phyloP scores from a whole-genome alignment of 2,797 vertebrate species.

The Serranus cabrilla region DNA sequence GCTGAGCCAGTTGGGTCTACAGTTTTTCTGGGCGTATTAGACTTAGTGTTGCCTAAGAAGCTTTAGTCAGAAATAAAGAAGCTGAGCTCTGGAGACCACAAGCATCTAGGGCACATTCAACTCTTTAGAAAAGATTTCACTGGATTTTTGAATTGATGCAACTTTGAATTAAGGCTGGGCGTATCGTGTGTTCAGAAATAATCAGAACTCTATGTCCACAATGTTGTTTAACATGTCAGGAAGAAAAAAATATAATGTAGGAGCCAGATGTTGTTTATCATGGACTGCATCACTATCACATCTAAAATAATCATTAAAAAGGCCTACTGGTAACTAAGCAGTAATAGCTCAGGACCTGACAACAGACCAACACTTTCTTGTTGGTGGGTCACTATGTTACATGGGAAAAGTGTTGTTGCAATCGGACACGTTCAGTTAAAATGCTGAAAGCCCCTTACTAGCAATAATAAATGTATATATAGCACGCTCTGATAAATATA shows the following conservation, averaged over 20 bases:
- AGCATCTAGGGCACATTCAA: conserved; percentile 14
- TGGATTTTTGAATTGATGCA: neutral
- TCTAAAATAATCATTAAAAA: conserved; percentile 38
- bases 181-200: neutral
- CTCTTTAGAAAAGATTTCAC: conserved; percentile 8
- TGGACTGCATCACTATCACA: conserved; percentile 7
- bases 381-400: conserved; percentile 7
- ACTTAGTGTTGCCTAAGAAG: conserved; percentile 28
- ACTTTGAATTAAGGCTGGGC: neutral
- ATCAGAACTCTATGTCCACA: neutral
- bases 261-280: neutral
- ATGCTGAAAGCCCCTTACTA: conserved; percentile 1
- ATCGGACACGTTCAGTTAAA: conserved; percentile 31
- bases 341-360: conserved; percentile 16
- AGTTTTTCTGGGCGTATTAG: conserved; percentile 11
- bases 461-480: conserved; percentile 7
- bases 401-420: conserved; percentile 14
- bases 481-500: conserved; percentile 6
- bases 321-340: conserved; percentile 13
- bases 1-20: neutral
- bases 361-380: conserved; percentile 14
- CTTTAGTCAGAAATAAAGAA: conserved; percentile 35
- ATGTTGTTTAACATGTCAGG: neutral
- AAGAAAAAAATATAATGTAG: neutral
- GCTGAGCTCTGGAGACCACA: conserved; percentile 18